These are phyloP conservation scores for Poeciliopsis paucimaculata DNA, from an alignment of 2,797 vertebrate species.

Conservation along the genomic window DNA sequence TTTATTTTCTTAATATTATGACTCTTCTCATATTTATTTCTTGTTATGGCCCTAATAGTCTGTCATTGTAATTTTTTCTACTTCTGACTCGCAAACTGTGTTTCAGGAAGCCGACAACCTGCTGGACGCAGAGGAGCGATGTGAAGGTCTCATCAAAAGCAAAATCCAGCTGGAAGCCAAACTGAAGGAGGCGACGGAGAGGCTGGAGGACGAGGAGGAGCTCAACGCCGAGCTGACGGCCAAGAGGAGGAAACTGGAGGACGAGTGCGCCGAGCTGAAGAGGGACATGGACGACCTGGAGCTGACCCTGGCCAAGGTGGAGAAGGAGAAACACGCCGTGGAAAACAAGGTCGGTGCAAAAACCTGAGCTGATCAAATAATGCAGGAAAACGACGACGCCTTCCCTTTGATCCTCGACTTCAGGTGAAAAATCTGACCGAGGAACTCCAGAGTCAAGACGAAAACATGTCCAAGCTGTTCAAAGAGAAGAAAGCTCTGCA, in stretches of 20 bases:
- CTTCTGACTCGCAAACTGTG: not conserved
- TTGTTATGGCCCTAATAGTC: not conserved
- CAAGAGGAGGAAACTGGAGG: slow-evolving; percentile 80
- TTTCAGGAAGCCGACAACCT: slow-evolving; percentile 74
- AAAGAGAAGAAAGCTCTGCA: slow-evolving; percentile 80
- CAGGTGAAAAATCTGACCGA: slow-evolving; percentile 86
- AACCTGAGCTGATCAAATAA: not conserved
- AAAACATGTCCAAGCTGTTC: slow-evolving; percentile 78
- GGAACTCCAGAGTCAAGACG: slow-evolving; percentile 82
- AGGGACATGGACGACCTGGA: slow-evolving; percentile 70
- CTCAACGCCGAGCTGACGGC: slow-evolving; percentile 83
- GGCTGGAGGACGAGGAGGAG: slow-evolving; percentile 86
- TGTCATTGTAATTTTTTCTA: not conserved
- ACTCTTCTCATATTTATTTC: too few relatives aligned
- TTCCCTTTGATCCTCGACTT: not conserved
- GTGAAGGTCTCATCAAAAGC: slow-evolving; percentile 69
- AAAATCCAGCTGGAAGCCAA: slow-evolving; percentile 84
- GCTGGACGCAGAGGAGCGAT: slow-evolving; percentile 67
- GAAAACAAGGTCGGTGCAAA: slow-evolving; percentile 60
- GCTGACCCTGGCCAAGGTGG: slow-evolving; percentile 65
- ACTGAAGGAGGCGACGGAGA: slow-evolving; percentile 84
- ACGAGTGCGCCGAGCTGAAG: slow-evolving; percentile 72
- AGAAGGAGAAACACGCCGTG: slow-evolving; percentile 69
- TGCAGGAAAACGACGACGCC: not conserved
- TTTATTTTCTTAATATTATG: too few relatives aligned